A percentile compares a stretch with the other conserved stretches of the same genome.
phyloP scores from a whole-genome alignment of 2,888 invertebrate genomes.

The Serrognathus titanus region DNA sequence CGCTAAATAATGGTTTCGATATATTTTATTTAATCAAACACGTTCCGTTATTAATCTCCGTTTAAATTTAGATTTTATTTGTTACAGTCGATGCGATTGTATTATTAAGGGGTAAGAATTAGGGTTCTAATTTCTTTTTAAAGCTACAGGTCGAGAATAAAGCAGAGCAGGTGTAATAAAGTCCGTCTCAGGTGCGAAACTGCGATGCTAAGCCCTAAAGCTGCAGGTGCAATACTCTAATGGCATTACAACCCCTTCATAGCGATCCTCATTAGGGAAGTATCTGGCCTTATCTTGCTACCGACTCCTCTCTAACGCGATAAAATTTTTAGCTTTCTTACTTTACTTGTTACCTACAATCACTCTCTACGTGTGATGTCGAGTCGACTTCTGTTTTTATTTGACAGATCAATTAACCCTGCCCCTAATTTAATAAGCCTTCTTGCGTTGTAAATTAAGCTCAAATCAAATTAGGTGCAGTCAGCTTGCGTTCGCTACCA shows the following conservation, averaged over 20 bases:
- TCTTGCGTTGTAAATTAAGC: background rate
- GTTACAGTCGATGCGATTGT: too few relatives aligned
- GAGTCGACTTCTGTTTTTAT: too few relatives aligned
- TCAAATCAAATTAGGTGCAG: background rate
- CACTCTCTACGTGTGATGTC: too few relatives aligned
- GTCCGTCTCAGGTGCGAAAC: slow-evolving; percentile 28
- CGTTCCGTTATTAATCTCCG: too few relatives aligned
- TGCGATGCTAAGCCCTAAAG: slow-evolving; percentile 23
- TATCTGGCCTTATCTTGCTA: slow-evolving; percentile 11
- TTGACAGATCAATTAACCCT: too few relatives aligned
- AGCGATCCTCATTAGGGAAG: slow-evolving; percentile 18
- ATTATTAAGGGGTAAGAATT: too few relatives aligned
- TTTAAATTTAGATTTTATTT: too few relatives aligned
- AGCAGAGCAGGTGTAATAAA: slow-evolving; percentile 10
- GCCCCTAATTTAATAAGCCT: background rate
- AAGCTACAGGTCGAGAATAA: slow-evolving; percentile 11
- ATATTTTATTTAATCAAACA: too few relatives aligned
- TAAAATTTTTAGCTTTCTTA: background rate
- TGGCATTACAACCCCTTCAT: slow-evolving; percentile 21
- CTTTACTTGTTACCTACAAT: background rate
- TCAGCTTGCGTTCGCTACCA: background rate
- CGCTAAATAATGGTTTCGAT: too few relatives aligned
- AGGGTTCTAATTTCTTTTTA: slow-evolving; percentile 1
- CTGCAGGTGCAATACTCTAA: slow-evolving; percentile 29
- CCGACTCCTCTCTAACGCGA: background rate